These are phyloP conservation scores for Psittacara wagleri DNA, from an alignment of 2,113 vertebrate species.

Conservation along the genomic window DNA sequence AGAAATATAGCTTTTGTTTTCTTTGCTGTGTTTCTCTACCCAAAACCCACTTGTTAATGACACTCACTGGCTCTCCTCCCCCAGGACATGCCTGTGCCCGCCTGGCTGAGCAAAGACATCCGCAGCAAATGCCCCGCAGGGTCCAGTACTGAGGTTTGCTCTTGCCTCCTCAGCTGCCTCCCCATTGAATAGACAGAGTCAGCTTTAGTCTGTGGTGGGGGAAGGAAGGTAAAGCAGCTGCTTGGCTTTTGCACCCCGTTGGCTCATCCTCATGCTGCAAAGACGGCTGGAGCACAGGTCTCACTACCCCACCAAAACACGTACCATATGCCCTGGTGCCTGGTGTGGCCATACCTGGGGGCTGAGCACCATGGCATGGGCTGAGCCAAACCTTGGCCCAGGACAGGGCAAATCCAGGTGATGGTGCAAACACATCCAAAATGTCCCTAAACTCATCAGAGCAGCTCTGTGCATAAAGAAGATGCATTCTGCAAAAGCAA, in stretches of 20 bases:
- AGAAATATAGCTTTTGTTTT: not conserved
- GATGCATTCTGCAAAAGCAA: not conserved
- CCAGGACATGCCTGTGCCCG: accelerated
- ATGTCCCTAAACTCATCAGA: not conserved
- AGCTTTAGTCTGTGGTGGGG: not conserved
- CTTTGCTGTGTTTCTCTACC: not conserved
- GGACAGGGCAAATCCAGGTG: not conserved
- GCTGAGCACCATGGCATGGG: not conserved
- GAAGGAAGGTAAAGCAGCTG: accelerated
- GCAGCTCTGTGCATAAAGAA: not conserved
- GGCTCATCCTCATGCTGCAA: accelerated
- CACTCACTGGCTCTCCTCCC: not conserved
- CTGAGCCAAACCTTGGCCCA: not conserved
- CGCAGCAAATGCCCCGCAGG: accelerated
- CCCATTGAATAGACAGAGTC: not conserved
- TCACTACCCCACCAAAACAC: accelerated
- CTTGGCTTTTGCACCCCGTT: not conserved
- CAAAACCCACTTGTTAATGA: not conserved
- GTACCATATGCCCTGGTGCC: not conserved
- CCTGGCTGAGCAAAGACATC: not conserved
- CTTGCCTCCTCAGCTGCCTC: not conserved
- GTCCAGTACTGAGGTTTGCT: not conserved
- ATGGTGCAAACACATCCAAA: not conserved
- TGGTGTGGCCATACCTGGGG: accelerated
- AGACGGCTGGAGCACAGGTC: not conserved